phyloP scores from a whole-genome alignment of 2,888 invertebrate genomes.

The Thymelicus acteon region DNA sequence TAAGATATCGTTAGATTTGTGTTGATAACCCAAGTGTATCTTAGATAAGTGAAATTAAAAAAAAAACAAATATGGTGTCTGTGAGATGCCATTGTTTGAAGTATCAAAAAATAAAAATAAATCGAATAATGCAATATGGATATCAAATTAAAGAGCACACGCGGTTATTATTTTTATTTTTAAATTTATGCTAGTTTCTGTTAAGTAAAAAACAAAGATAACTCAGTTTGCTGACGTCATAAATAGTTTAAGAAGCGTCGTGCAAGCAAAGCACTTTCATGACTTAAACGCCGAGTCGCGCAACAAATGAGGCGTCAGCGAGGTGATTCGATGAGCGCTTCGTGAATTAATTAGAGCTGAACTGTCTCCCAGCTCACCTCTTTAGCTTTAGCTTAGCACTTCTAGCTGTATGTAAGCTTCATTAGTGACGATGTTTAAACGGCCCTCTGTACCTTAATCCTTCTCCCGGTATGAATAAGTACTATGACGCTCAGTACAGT shows the following conservation, averaged over 20 bases:
- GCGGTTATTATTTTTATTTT: too few relatives aligned
- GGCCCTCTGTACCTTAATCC: not conserved
- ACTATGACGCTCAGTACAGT: too few relatives aligned
- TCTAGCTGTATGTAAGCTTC: slow-evolving; percentile 21
- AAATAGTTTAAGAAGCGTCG: slow-evolving; percentile 16
- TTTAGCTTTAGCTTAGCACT: slow-evolving; percentile 32
- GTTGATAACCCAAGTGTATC: too few relatives aligned
- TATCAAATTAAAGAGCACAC: too few relatives aligned
- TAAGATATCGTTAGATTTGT: too few relatives aligned
- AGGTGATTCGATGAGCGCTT: slow-evolving; percentile 34
- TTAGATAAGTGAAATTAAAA: too few relatives aligned
- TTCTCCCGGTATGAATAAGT: not conserved
- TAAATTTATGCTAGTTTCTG: too few relatives aligned
- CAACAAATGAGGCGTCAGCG: slow-evolving; percentile 34
- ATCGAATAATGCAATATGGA: too few relatives aligned
- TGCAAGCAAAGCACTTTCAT: slow-evolving; percentile 8
- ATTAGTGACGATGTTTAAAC: slow-evolving; percentile 25
- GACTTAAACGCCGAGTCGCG: slow-evolving; percentile 19
- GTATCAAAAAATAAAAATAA: too few relatives aligned
- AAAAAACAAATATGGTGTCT: too few relatives aligned
- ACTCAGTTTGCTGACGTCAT: slow-evolving; percentile 4
- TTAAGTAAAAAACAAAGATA: not conserved
- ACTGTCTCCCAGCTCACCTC: slow-evolving; percentile 32
- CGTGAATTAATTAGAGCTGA: slow-evolving; percentile 36
- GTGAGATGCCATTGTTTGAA: too few relatives aligned